Base-by-base conservation (phyloP, 2,888 invertebrate species). In the Plagodis pulveraria region DNA sequence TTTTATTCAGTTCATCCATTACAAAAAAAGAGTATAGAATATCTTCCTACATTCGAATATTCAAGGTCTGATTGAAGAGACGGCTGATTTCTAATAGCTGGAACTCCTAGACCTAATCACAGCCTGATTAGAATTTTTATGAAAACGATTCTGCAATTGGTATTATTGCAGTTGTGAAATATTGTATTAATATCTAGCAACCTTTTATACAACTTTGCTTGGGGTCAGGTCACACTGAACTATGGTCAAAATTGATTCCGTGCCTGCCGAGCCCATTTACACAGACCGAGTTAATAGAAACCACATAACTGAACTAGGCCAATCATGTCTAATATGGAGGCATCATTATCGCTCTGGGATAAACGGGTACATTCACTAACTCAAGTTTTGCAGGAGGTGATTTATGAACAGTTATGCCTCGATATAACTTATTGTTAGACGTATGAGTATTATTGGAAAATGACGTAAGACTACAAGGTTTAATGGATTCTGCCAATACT, bases 321-420 rank as follows among this genome's bases (percentile, higher is more conserved):
- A 84, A 84, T 81, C 73, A 74, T 65, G 71, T 76, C 84, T 80
- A 82, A 87, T 87, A 89, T 87, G 87, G 87, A 78, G 80, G 75
- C 73, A 77, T 83, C 77, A 88, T 89, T 89, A 89, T 81, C 76
- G 76, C 73, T 54, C 46, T 45, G 65, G 73, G 73, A 75, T 69
- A 70, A 72, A 72, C 72, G 65, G 70, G 49, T 56, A 67, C 63
- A 67, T n/a, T 55, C 51, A 10, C 72, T 34, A 36, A 36, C 57
- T 42, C 63, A 65, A 57, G 57, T 65, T 56, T 56, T 44, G 60
- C 47, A 55, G 40, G 43, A 60, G 40, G 52, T 38, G n/a, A 54
- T 10, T 54, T 42, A 33, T 42, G 45, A 55, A 62, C 43, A 52
- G 53, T 40, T 58, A 45, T 5, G 43, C n/a, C 45, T 36, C n/a